phyloP scores from a whole-genome alignment of 1,140 invertebrate species.

The Drosophila suzukii region DNA sequence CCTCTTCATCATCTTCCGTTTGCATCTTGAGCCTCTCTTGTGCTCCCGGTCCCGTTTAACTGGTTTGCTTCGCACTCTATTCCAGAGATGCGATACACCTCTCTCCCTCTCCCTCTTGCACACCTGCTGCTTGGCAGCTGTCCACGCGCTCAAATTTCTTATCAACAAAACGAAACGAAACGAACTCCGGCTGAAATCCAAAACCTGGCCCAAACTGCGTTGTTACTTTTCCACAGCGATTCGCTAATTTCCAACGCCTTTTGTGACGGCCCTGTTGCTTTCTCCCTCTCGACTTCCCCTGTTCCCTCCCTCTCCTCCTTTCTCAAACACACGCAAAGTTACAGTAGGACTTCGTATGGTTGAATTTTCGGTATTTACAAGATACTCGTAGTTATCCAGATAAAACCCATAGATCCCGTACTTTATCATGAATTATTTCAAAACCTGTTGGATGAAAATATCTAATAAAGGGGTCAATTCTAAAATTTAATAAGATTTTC shows the following conservation, averaged over 20 bases:
- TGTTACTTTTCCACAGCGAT: slow-evolving; percentile 44
- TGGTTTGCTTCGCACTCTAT: slow-evolving; percentile 56
- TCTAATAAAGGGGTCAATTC: too few species aligned
- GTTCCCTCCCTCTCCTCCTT: slow-evolving; percentile 9
- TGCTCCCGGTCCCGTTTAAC: slow-evolving; percentile 64
- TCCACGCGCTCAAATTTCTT: slow-evolving; percentile 69
- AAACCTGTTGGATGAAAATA: too few species aligned
- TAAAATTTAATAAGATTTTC: too few species aligned
- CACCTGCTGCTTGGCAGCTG: slow-evolving; percentile 74
- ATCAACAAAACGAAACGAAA: slow-evolving; percentile 50
- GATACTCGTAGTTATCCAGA: too few species aligned
- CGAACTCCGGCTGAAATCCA: slow-evolving; percentile 21
- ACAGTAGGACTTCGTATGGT: slow-evolving; percentile 9
- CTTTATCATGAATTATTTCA: too few species aligned
- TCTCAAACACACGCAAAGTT: not conserved
- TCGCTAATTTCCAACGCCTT: slow-evolving; percentile 47
- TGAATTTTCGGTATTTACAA: too few species aligned
- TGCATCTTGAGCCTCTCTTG: slow-evolving; percentile 35
- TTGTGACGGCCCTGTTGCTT: slow-evolving; percentile 38
- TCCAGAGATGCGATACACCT: slow-evolving; percentile 7
- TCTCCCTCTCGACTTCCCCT: slow-evolving; percentile 13
- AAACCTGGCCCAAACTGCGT: slow-evolving; percentile 55
- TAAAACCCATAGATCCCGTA: too few species aligned
- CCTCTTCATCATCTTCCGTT: slow-evolving; percentile 11
- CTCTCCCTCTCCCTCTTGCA: slow-evolving; percentile 25